Base-by-base conservation (phyloP, 2,888 invertebrate species). In the Andricus quercusramuli region DNA sequence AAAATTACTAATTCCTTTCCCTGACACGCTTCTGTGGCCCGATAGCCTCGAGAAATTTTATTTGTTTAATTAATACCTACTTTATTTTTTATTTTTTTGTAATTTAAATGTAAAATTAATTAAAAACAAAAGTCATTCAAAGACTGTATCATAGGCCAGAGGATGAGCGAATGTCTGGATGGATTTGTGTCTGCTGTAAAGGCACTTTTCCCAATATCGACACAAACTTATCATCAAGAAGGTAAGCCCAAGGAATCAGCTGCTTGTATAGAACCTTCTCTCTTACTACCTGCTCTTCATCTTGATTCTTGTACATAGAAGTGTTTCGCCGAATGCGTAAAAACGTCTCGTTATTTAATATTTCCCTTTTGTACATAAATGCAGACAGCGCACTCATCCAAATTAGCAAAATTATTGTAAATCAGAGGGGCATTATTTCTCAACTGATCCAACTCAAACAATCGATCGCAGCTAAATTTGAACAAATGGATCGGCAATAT, bases 111-210 rank as follows among this genome's bases (percentile, higher is more conserved):
- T 83, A 90, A 89, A 86, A 82, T 89, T 87, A 87, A 87, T 87
- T 86, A 85, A 88, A 88, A 89, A 90, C 87, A 88, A 90, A 85
- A 90, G 91, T 91, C 90, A 90, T 89, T 88, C 89, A 90, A 89
- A 87, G 88, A 91, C 90, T 91, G 91, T 91, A 90, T 90, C 90
- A 90, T 91, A 91, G 91, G 91, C 90, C 89, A 89, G 89, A 91
- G 90, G 91, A 91, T 91, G 91, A 91, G 91, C 91, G 91, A 91
- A 91, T 91, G 91, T 91, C 91, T 91, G 91, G 91, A 91, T 90
- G 91, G 91, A 91, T 91, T 91, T 90, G 91, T 91, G 88, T 91
- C 91, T 86, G 91, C 91, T 91, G 90, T 91, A 90, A 91, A 91
- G 91, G 91, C 91, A 90, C 91, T 91, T 91, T 91, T 91, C 90